Conservation (phyloP, 2,113 vertebrate species). For the Parus major region DNA sequence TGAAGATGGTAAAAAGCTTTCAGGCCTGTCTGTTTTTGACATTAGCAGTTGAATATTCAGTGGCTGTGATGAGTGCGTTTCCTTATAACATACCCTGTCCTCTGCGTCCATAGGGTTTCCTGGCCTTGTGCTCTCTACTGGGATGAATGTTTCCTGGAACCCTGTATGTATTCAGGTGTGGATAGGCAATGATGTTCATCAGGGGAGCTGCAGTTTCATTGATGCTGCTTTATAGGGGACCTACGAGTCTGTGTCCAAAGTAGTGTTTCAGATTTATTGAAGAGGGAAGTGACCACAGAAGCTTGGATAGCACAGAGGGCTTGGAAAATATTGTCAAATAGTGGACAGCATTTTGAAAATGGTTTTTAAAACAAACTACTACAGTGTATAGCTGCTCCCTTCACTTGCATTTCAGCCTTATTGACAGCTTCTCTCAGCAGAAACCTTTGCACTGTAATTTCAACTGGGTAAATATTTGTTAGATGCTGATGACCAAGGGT, state of each 20-base stretch:
- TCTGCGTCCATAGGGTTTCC: not conserved
- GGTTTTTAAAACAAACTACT: not conserved
- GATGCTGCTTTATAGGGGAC: not conserved
- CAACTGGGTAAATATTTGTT: slow-evolving; percentile 60
- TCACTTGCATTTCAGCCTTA: not conserved
- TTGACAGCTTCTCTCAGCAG: slow-evolving; percentile 9
- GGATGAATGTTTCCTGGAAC: not conserved
- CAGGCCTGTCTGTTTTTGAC: not conserved
- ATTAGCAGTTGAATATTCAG: not conserved
- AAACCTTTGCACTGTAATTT: slow-evolving; percentile 68
- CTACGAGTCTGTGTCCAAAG: not conserved
- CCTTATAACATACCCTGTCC: not conserved
- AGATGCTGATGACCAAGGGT: slow-evolving; percentile 21
- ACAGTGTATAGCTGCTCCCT: not conserved
- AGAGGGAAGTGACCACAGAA: not conserved
- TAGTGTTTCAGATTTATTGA: not conserved
- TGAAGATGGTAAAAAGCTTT: not conserved
- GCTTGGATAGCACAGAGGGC: not conserved
- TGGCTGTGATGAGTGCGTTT: not conserved
- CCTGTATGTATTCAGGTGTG: accelerated
- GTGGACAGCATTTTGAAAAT: not conserved
- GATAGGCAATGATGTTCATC: not conserved
- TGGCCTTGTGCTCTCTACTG: not conserved
- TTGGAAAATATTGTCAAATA: not conserved
- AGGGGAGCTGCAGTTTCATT: not conserved